A percentile compares a stretch with the other conserved stretches of the same genome.
phyloP scores from a whole-genome alignment of 2,797 vertebrate genomes.

The Lacerta bilineata region DNA sequence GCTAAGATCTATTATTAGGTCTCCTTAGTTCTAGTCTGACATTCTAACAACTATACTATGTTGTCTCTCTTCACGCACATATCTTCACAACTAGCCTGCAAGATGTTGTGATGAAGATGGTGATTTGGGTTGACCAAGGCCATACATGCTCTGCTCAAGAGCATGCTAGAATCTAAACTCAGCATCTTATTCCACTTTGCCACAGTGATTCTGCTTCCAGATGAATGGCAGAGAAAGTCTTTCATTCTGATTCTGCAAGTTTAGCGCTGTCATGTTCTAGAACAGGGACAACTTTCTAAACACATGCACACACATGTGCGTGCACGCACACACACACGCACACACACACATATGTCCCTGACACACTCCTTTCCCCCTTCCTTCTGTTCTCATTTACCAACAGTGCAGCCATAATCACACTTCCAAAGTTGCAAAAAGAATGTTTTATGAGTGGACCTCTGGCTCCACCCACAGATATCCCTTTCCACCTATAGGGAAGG shows the following conservation, averaged over 20 bases:
- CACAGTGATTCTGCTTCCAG: not conserved
- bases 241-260: not conserved
- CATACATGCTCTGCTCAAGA: not conserved
- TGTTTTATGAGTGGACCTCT: too few relatives aligned
- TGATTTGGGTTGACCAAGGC: not conserved
- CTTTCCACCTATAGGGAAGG: too few relatives aligned
- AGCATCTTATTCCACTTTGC: not conserved
- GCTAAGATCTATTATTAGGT: fast-evolving
- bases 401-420: too few relatives aligned
- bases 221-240: not conserved
- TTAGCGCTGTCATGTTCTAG: not conserved
- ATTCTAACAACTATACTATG: not conserved
- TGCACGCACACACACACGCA: fast-evolving
- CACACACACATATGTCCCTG: not conserved
- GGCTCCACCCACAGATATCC: too few relatives aligned
- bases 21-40: not conserved
- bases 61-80: not conserved
- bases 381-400: not conserved
- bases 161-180: not conserved
- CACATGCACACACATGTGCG: too few relatives aligned
- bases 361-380: not conserved
- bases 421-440: too few relatives aligned
- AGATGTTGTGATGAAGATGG: not conserved
- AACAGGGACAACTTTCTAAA: not conserved
- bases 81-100: not conserved